Evolutionary conservation across 2,888 invertebrate species (phyloP), one percentile per base, ranked within the genome.

Genomic region (Xestia rhomboidea): DNA sequence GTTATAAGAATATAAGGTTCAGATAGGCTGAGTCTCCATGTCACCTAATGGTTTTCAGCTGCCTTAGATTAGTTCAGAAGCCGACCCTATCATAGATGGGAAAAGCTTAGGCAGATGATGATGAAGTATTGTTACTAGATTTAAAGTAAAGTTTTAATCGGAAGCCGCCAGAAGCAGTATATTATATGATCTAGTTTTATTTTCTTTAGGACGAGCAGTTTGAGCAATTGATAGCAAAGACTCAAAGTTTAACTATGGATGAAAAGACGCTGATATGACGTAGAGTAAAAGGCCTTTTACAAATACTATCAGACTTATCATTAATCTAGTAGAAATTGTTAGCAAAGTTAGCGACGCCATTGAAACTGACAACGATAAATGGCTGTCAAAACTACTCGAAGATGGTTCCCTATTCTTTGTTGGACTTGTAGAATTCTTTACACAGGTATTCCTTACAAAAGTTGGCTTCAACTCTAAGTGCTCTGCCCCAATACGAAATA

Each of bases 301-400:
- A 67, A 67, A 63, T 41, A 70, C 24, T 34, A 60, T 38, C n/a
- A 27, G n/a, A 6, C 18, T 66, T 44, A 6, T 77, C 76, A 79
- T 84, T 76, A 84, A 82, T 86, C 74, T 73, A 64, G 41, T 15
- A 73, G 30, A 82, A 76, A 80, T 70, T 70, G 44, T 69, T 13
- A 6, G n/a, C 46, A 69, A 46, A 49, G 63, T 18, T 49, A n/a
- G 27, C 69, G 15, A 64, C 24, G 30, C 64, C 67, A 70, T 79
- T 76, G 64, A 73, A 73, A 54, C 49, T 79, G 73, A 84, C 83
- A 78, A 57, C 76, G 74, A 85, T 74, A 87, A 87, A 85, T 85
- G 57, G 68, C 68, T 84, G 74, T 78, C 73, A 78, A 68, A 84
- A 86, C 49, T 72, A 73, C 62, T 62, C 68, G 46, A 46, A 82